Percentiles rank a stretch among this genome's conserved stretches.
Conservation (phyloP, 2,113 vertebrate species). For the Piaya cayana region DNA sequence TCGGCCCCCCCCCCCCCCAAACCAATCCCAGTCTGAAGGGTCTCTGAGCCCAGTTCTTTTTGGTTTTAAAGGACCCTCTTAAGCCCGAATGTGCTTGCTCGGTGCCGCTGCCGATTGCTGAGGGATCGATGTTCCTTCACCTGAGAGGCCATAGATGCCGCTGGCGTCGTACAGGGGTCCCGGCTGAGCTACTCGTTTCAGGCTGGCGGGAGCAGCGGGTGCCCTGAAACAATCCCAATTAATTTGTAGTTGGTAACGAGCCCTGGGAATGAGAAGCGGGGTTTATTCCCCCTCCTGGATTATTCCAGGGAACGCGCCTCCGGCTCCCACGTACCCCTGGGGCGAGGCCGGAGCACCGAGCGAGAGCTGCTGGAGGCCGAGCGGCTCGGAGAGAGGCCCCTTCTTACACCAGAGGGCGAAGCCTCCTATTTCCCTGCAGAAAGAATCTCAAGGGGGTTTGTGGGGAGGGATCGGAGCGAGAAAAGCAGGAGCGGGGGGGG, state of each 20-base stretch:
- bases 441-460: no score
- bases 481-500: no score
- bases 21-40: rapidly evolving
- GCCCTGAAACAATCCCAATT: not conserved
- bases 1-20: not conserved
- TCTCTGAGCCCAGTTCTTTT: rapidly evolving
- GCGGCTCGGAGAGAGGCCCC: conserved; percentile 77
- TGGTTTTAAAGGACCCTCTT: not conserved
- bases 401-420: conserved; percentile 90
- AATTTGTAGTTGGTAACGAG: not conserved
- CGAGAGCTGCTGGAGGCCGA: conserved; percentile 78
- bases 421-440: conserved; percentile 74
- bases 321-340: not conserved
- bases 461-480: no score
- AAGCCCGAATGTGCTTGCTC: rapidly evolving
- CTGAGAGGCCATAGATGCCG: conserved; percentile 81
- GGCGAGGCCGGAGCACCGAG: conserved; percentile 24
- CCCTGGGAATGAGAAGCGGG: no score
- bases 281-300: no score
- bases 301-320: no score
- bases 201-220: not conserved
- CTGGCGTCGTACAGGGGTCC: conserved; percentile 74
- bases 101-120: not conserved
- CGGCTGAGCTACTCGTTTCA: not conserved
- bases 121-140: conserved; percentile 31